These are phyloP conservation scores for Nematolebias whitei DNA, from an alignment of 2,113 vertebrate genomes.

Conservation along the genomic window DNA sequence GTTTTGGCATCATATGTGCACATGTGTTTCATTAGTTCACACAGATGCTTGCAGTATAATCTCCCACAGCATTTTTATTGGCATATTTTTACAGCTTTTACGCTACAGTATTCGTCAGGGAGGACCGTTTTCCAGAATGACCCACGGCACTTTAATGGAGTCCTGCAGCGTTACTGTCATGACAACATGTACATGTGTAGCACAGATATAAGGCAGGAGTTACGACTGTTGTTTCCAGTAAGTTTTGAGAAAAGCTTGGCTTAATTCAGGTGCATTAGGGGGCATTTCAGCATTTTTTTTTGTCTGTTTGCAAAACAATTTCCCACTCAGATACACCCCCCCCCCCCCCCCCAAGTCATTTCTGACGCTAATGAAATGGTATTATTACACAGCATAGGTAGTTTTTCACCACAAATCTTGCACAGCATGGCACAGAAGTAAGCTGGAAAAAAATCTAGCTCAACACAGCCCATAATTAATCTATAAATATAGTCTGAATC, in stretches of 20 bases:
- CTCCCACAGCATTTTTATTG: constrained; percentile 68
- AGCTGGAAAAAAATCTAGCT: too few species aligned
- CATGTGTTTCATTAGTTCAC: constrained; percentile 72
- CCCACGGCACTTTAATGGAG: constrained; percentile 54
- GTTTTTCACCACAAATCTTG: background rate
- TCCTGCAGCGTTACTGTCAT: constrained; percentile 50
- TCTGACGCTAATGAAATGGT: constrained; percentile 12
- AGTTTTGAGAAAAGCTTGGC: constrained; percentile 20
- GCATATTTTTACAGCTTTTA: constrained; percentile 67
- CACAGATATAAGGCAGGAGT: constrained; percentile 34
- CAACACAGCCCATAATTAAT: too few species aligned
- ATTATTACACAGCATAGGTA: background rate
- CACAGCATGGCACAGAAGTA: background rate
- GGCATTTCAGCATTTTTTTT: constrained; percentile 47
- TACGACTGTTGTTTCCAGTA: constrained; percentile 21
- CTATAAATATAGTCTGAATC: too few species aligned
- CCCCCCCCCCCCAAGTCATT: constrained; percentile 1
- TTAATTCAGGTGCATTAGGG: constrained; percentile 48
- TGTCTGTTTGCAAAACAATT: background rate
- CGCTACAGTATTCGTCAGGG: constrained; percentile 57
- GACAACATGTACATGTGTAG: constrained; percentile 32
- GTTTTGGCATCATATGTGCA: constrained; percentile 68
- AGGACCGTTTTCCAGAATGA: constrained; percentile 41
- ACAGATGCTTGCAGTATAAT: constrained; percentile 78
- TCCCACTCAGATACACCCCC: background rate